Conservation (phyloP, 2,888 invertebrate genomes). For the Tenodera sinensis region DNA sequence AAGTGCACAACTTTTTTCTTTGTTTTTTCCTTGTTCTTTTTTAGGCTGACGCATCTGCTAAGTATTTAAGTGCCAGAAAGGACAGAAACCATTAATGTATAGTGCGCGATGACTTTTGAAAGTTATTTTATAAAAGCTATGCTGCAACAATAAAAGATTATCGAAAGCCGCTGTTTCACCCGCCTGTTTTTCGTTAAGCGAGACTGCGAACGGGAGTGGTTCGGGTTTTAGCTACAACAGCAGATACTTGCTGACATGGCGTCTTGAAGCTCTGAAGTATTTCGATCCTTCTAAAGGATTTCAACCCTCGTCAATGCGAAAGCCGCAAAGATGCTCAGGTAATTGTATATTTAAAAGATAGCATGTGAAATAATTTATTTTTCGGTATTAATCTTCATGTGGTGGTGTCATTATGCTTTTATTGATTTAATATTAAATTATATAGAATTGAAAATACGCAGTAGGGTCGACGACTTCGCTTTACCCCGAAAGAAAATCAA, state of each 20-base stretch:
- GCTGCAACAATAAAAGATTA: background rate
- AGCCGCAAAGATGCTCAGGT: conserved; percentile 30
- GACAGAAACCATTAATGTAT: background rate
- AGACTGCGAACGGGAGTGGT: background rate
- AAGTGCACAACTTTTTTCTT: background rate
- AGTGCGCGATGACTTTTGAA: background rate
- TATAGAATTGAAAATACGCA: conserved; percentile 30
- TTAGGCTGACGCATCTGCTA: background rate
- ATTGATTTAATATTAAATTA: conserved; percentile 29
- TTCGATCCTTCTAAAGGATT: conserved; percentile 30
- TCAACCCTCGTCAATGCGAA: conserved; percentile 28
- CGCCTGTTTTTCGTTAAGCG: conserved; percentile 11
- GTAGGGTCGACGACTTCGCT: conserved; percentile 32
- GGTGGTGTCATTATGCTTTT: conserved; percentile 13
- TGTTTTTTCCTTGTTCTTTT: background rate
- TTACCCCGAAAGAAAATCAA: conserved; percentile 31
- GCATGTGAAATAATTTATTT: background rate
- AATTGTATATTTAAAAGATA: background rate
- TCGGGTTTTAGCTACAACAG: conserved; percentile 27
- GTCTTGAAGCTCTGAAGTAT: conserved; percentile 29
- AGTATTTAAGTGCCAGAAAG: background rate
- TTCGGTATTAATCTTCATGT: background rate
- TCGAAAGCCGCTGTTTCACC: conserved; percentile 12
- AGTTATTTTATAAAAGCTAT: background rate
- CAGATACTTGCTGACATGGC: conserved; percentile 32